Evolutionary conservation across 1,140 invertebrate genomes (phyloP).

Genomic region (Nasonia longicornis): DNA sequence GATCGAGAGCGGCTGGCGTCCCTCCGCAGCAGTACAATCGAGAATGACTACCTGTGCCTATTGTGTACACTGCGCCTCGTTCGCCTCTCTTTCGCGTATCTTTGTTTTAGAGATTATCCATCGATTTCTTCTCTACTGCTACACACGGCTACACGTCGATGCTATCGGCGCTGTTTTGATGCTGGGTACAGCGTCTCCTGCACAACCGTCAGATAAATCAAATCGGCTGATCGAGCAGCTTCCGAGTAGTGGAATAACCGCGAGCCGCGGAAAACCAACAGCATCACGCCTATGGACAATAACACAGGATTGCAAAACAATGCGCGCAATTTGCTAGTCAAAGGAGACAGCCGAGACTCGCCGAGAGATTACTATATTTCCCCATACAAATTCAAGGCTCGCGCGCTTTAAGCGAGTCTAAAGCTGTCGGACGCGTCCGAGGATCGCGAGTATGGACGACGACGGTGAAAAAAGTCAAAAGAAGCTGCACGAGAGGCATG

Average conservation of each 20-base stretch:
- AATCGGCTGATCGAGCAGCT: neutral
- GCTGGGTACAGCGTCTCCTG: too few species aligned
- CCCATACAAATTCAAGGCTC: slow-evolving; percentile 14
- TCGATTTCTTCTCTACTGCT: neutral
- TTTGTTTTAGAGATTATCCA: neutral
- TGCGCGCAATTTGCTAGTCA: neutral
- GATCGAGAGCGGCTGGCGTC: neutral
- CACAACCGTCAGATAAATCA: neutral
- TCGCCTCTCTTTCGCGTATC: neutral
- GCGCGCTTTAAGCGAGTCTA: neutral
- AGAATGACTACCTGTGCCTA: neutral
- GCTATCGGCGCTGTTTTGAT: too few species aligned
- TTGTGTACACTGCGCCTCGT: neutral
- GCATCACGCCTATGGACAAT: neutral
- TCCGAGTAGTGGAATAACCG: neutral
- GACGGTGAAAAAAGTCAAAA: neutral
- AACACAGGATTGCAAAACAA: neutral
- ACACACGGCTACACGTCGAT: neutral
- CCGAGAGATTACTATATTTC: neutral
- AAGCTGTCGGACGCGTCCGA: too few species aligned
- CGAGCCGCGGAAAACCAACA: neutral
- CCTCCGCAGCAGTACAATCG: neutral
- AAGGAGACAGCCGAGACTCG: too few species aligned
- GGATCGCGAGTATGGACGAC: neutral
- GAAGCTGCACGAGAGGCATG: neutral